phyloP scores from a whole-genome alignment of 2,113 vertebrate species.

The Agapornis roseicollis region DNA sequence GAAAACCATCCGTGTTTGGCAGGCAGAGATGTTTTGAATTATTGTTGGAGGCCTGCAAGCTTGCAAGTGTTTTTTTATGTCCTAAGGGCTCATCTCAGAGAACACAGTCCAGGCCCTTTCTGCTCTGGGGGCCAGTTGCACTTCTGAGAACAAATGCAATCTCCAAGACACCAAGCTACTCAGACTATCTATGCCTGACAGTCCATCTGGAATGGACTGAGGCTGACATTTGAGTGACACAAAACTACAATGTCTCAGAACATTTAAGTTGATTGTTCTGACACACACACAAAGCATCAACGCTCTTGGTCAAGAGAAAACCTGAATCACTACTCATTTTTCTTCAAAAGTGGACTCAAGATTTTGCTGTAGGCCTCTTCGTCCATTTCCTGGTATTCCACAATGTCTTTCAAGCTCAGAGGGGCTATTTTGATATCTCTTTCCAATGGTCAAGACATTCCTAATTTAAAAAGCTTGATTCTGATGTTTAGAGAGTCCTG shows the following conservation, averaged over 20 bases:
- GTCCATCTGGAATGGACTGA: neutral
- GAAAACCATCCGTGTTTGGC: slow-evolving; percentile 1
- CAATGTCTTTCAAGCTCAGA: neutral
- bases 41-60: neutral
- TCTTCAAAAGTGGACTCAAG: neutral
- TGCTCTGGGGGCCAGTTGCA: neutral
- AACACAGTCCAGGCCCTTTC: neutral
- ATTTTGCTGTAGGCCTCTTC: neutral
- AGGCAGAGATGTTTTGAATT: slow-evolving; percentile 3
- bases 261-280: neutral
- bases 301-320: neutral
- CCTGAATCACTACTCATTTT: neutral
- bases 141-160: neutral
- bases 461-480: neutral
- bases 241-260: neutral
- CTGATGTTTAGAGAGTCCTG: neutral
- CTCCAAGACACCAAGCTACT: neutral
- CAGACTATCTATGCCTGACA: neutral
- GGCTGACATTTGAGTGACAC: neutral
- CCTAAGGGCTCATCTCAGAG: neutral
- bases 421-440: neutral
- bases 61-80: slow-evolving; percentile 18
- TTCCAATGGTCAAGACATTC: neutral
- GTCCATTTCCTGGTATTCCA: neutral
- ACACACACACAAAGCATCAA: neutral